A percentile compares a stretch with the other conserved stretches of the same genome.
Conservation (phyloP, 2,888 invertebrate genomes). For the Seira ritae region DNA sequence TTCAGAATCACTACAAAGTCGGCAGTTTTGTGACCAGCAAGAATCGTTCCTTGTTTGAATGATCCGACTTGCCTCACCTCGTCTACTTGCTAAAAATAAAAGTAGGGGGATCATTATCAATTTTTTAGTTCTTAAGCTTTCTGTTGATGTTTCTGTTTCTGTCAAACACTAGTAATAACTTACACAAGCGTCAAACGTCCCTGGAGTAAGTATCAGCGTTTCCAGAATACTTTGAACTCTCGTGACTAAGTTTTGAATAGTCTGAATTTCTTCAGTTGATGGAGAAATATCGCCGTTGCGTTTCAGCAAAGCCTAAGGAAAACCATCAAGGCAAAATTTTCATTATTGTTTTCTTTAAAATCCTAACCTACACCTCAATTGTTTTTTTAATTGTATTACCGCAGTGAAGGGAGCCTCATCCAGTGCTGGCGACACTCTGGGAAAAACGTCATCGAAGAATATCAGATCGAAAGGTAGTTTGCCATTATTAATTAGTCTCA, state of each 20-base stretch:
- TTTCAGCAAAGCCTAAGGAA: slow-evolving; percentile 87
- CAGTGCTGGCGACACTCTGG: slow-evolving; percentile 86
- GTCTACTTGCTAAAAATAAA: slow-evolving; percentile 84
- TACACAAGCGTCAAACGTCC: slow-evolving; percentile 96
- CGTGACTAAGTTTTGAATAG: slow-evolving; percentile 93
- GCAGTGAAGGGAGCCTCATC: slow-evolving; percentile 92
- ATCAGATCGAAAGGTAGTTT: slow-evolving; percentile 90
- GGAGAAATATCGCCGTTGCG: slow-evolving; percentile 95
- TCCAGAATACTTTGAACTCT: slow-evolving; percentile 97
- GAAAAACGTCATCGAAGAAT: slow-evolving; percentile 92
- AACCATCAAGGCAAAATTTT: background rate
- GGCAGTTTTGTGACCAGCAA: slow-evolving; percentile 95
- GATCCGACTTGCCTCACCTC: slow-evolving; percentile 98
- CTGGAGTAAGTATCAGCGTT: slow-evolving; percentile 94
- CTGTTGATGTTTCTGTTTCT: too few species aligned
- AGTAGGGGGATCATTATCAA: background rate
- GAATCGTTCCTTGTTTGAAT: slow-evolving; percentile 98
- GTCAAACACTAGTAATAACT: slow-evolving; percentile 77
- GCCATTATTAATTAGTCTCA: slow-evolving; percentile 63
- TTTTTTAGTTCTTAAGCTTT: too few species aligned
- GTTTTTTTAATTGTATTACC: slow-evolving; percentile 77
- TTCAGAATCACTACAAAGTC: slow-evolving; percentile 98
- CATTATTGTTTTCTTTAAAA: background rate
- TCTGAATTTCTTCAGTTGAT: slow-evolving; percentile 91
- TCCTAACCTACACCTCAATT: too few species aligned